These are phyloP conservation scores for Acleris laterana DNA, from an alignment of 2,888 invertebrate species.

Conservation along the genomic window DNA sequence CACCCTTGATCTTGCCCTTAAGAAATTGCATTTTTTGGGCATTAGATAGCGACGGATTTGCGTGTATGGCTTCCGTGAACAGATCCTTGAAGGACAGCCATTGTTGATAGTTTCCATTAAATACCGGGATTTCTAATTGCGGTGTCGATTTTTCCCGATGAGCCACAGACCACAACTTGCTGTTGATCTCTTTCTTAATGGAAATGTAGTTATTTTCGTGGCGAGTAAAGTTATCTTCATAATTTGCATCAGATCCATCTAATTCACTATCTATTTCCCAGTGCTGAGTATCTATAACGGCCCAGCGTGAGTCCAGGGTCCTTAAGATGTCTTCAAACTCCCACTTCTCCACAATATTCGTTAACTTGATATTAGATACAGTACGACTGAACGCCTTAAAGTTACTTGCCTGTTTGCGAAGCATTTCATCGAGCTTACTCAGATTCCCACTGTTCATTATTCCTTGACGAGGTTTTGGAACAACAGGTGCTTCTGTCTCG, in stretches of 20 bases:
- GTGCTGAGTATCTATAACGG: neutral
- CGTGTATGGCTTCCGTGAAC: slow-evolving; percentile 17
- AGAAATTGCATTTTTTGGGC: slow-evolving; percentile 31
- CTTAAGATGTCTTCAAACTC: neutral
- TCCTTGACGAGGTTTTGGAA: no score
- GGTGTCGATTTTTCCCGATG: slow-evolving; percentile 1
- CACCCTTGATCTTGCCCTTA: slow-evolving; percentile 36
- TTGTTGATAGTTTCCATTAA: slow-evolving; percentile 29
- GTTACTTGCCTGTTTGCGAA: slow-evolving; percentile 4
- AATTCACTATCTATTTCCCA: slow-evolving; percentile 7
- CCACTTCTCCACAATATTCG: neutral
- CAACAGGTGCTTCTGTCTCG: neutral
- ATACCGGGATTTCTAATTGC: neutral
- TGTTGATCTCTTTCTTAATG: no score
- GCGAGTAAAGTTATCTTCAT: neutral
- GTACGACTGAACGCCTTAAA: slow-evolving; percentile 4
- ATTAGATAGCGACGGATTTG: neutral
- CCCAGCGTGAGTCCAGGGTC: neutral
- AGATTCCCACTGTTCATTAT: neutral
- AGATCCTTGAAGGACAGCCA: slow-evolving; percentile 41
- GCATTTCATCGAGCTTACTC: slow-evolving; percentile 6
- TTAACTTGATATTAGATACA: neutral
- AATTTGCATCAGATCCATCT: neutral
- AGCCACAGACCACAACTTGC: no score
- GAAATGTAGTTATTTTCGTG: neutral